Evolutionary conservation across 2,797 vertebrate species (phyloP).

Genomic region (Pantherophis alleghaniensis): DNA sequence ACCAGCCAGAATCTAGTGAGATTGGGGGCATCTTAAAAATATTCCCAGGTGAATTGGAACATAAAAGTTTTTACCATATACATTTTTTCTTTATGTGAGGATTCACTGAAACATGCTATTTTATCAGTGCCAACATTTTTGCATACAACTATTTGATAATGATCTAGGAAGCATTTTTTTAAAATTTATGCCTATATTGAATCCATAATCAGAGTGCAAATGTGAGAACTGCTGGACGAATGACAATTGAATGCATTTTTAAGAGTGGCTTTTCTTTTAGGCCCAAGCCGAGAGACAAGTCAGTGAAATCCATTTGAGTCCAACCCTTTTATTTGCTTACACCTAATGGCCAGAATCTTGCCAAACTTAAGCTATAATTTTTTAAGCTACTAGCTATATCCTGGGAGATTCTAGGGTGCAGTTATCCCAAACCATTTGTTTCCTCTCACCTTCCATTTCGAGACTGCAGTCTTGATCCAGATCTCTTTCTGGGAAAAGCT

Average conservation of each 20-base stretch:
- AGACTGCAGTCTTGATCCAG: not conserved
- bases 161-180: not conserved
- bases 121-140: not conserved
- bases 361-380: not conserved
- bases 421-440: not conserved
- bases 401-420: not conserved
- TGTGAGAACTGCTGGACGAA: not conserved
- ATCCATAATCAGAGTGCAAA: conserved; percentile 11
- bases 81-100: not conserved
- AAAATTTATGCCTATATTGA: conserved; percentile 20
- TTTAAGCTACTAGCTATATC: not conserved
- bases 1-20: not conserved
- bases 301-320: not conserved
- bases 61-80: not conserved
- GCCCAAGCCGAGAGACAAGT: not conserved
- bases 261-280: not conserved
- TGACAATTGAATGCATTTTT: not conserved
- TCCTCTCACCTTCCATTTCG: not conserved
- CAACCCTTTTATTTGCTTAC: not conserved
- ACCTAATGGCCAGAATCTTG: not conserved
- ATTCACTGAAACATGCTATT: not conserved
- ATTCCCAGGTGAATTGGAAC: not conserved
- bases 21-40: not conserved
- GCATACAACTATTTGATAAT: not conserved
- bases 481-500: not conserved